Evolutionary conservation across 2,797 vertebrate genomes (phyloP), one percentile per base, ranked within the genome.

Genomic region (Fratercula arctica): DNA sequence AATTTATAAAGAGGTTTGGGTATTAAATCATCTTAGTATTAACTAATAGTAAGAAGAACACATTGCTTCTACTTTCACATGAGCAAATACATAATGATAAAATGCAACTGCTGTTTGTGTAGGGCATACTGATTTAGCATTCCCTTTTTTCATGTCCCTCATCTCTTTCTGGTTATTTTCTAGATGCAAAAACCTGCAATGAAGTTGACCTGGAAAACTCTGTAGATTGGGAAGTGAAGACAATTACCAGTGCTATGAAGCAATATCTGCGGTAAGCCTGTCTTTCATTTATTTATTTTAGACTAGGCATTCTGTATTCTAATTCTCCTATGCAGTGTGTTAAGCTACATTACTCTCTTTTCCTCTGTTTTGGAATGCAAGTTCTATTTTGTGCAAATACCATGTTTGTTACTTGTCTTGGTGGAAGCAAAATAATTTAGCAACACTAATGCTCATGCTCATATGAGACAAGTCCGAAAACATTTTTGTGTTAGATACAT

Each of bases 221-320:
- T 15, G 96, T 98, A 20, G 99, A 99, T 37, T 99, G 99, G 99
- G 99, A 99, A 75, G 97, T 99, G 60, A 99, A 99, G 98, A 99
- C 99, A 14, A 98, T 99, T 96, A 99, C 99, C 8, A 99, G 99
- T 95, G 98, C 99, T 90, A 97, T 99, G 95, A 99, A 99, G 92
- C 99, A 99, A 28, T 99, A 99, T 97, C 97, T 99, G 88, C 98
- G 99, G 99, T 99, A 96, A 98, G 97, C 45, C 31, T 51, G 10
- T 45, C 45, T 56, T 51, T 51, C 5, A 23, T 56, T 87, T 31
- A 4, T 28, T 51, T 37, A 12, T 67, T 67, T 66, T 33, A 35
- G 31, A 10, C 23, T 50, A 3, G 39, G 31, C 77, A 16, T 85
- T 53, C 50, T 77, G 9, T 84, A 25, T 84, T 85, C 41, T 64